Percentiles rank a stretch among this genome's conserved stretches.
phyloP scores from a whole-genome alignment of 2,888 invertebrate species.

The Cyclophora punctaria region DNA sequence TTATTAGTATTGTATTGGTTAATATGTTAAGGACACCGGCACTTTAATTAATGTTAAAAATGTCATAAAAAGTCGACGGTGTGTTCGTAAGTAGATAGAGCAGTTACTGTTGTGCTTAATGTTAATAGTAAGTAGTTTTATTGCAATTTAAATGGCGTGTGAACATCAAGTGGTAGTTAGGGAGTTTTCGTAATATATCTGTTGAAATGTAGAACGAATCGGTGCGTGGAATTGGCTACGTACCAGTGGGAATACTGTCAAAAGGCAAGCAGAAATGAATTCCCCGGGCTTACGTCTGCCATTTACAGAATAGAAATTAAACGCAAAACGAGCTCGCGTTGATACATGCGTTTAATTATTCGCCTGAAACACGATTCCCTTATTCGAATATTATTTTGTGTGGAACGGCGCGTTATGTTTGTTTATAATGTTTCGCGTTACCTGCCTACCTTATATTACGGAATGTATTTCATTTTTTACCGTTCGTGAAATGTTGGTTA shows the following conservation, averaged over 20 bases:
- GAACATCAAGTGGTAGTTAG: background rate
- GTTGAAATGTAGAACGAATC: slow-evolving; percentile 15
- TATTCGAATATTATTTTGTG: slow-evolving; percentile 8
- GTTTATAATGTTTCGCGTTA: too few species aligned
- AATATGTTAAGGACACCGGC: too few species aligned
- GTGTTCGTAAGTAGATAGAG: too few species aligned
- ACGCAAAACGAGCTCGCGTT: slow-evolving; percentile 11
- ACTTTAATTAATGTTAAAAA: too few species aligned
- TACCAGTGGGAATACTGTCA: slow-evolving; percentile 24
- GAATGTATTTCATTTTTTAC: too few species aligned
- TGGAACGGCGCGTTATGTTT: slow-evolving; percentile 1
- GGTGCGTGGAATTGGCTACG: slow-evolving; percentile 28
- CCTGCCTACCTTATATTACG: too few species aligned
- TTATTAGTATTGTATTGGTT: too few species aligned
- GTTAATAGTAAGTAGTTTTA: too few species aligned
- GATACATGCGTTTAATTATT: slow-evolving; percentile 19
- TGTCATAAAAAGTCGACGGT: too few species aligned
- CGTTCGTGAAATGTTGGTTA: too few species aligned
- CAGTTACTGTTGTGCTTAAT: too few species aligned
- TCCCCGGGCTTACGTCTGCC: slow-evolving; percentile 16
- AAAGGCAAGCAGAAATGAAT: slow-evolving; percentile 27
- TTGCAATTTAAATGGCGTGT: too few species aligned
- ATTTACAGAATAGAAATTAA: slow-evolving; percentile 16
- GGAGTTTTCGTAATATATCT: slow-evolving; percentile 1
- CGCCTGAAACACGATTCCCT: slow-evolving; percentile 9